A percentile compares a stretch with the other conserved stretches of the same genome.
Evolutionary conservation across 1,140 invertebrate species (phyloP).

Genomic region (Listronotus bonariensis): DNA sequence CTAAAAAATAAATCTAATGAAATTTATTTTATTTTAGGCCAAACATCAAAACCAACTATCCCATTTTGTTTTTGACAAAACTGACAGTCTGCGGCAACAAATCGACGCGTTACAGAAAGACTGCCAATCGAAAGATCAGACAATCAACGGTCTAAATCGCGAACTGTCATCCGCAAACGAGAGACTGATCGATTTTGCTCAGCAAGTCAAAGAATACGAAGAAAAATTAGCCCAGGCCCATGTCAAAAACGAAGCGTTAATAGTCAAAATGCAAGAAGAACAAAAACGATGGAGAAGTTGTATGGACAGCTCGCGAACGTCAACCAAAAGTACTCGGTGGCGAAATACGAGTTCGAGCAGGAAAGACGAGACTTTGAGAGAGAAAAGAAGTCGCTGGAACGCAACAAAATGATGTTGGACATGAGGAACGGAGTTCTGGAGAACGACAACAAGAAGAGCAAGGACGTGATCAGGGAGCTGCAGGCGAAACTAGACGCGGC

Average conservation of each 20-base stretch:
- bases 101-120: conserved; percentile 36
- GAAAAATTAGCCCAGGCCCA: conserved; percentile 26
- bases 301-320: conserved; percentile 24
- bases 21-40: conserved; percentile 11
- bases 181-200: conserved; percentile 20
- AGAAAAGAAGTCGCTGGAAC: conserved; percentile 28
- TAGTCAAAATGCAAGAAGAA: conserved; percentile 27
- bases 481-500: conserved; percentile 43
- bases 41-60: conserved; percentile 17
- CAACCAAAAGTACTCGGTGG: conserved; percentile 18
- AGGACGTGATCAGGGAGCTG: conserved; percentile 38
- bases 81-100: conserved; percentile 27
- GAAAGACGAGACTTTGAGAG: conserved; percentile 16
- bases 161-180: conserved; percentile 38
- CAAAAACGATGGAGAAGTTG: conserved; percentile 49
- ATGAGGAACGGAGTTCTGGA: conserved; percentile 42
- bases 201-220: conserved; percentile 38
- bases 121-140: conserved; percentile 31
- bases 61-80: conserved; percentile 37
- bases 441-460: conserved; percentile 43
- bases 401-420: conserved; percentile 39
- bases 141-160: conserved; percentile 48
- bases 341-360: conserved; percentile 32
- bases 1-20: no score
- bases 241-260: conserved; percentile 18